Evolutionary conservation across 2,797 vertebrate genomes (phyloP).

Genomic region (Phoebastria nigripes): DNA sequence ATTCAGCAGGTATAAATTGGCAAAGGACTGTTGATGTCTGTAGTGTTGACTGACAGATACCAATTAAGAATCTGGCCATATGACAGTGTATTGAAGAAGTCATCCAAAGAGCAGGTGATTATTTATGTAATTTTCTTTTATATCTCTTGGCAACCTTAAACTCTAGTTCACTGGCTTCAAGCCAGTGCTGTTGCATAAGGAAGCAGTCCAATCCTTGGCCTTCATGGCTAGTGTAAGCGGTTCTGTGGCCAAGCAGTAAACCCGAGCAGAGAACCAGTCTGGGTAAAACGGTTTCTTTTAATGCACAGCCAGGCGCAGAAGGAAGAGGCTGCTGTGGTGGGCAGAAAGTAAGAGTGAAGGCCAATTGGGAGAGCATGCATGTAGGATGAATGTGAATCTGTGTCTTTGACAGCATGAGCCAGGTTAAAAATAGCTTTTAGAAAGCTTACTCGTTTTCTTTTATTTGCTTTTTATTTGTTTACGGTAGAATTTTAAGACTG

Average conservation of each 20-base stretch:
- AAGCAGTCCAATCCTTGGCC: not conserved
- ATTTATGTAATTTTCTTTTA: not conserved
- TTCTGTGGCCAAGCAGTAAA: not conserved
- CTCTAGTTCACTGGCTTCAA: not conserved
- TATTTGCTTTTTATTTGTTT: not conserved
- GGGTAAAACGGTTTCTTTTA: not conserved
- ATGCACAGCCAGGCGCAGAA: not conserved
- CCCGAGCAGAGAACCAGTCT: not conserved
- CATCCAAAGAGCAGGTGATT: not conserved
- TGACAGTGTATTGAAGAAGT: not conserved
- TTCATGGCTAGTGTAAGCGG: not conserved
- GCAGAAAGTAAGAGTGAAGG: not conserved
- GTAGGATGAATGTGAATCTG: not conserved
- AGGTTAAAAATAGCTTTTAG: slow-evolving; percentile 9
- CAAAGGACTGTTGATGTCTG: not conserved
- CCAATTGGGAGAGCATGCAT: not conserved
- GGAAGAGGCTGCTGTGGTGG: not conserved
- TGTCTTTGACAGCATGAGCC: not conserved
- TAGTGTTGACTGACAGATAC: not conserved
- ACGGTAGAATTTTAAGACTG: not conserved
- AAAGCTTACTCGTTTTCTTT: not conserved
- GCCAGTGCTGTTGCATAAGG: not conserved
- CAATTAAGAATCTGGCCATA: not conserved
- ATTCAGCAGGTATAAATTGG: not conserved
- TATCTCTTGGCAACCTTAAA: not conserved